phyloP scores from a whole-genome alignment of 2,113 vertebrate genomes.

The Psephotus haematonotus region DNA sequence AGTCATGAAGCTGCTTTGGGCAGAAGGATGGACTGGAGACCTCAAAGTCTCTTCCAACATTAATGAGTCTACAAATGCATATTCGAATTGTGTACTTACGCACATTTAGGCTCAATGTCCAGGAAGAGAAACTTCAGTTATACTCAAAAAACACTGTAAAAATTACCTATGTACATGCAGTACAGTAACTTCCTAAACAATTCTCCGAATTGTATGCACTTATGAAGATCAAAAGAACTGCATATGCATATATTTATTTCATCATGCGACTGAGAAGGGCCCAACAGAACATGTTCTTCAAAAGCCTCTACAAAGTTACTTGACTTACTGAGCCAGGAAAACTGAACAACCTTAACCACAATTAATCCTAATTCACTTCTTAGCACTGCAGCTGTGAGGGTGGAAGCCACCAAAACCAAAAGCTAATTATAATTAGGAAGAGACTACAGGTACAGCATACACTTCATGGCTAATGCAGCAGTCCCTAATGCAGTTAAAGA shows the following conservation, averaged over 20 bases:
- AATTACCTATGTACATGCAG: accelerated
- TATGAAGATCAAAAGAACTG: neutral
- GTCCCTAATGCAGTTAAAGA: neutral
- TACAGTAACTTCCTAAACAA: neutral
- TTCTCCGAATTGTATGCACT: neutral
- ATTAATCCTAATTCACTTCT: neutral
- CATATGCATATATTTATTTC: neutral
- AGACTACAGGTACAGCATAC: neutral
- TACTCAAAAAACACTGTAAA: neutral
- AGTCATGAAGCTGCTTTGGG: accelerated
- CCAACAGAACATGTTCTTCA: neutral
- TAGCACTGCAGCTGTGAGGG: neutral
- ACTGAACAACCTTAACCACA: neutral
- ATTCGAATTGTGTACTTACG: neutral
- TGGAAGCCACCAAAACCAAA: neutral
- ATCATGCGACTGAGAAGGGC: neutral
- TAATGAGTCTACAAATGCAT: neutral
- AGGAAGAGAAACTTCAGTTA: neutral
- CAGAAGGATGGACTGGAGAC: neutral
- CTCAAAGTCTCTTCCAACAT: neutral
- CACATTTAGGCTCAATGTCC: neutral
- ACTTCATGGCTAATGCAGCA: neutral
- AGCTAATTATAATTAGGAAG: neutral
- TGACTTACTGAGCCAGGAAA: neutral
- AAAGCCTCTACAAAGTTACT: neutral